Evolutionary conservation across 2,888 invertebrate genomes (phyloP).

Genomic region (Athrips mouffetella): DNA sequence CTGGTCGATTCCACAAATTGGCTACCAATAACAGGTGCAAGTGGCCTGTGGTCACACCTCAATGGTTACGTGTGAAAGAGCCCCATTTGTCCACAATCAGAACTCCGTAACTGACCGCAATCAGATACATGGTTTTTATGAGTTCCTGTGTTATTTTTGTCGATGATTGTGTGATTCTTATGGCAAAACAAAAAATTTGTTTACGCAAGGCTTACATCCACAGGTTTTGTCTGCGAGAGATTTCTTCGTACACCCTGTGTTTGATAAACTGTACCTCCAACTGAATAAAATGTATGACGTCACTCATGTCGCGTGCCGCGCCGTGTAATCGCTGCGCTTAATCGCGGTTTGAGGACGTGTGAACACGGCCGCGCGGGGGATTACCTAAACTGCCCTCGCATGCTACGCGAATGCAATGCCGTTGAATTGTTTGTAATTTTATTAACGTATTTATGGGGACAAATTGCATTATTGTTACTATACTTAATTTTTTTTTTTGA

Average conservation of each 20-base stretch:
- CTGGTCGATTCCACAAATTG: background rate
- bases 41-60: slow-evolving; percentile 17
- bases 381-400: slow-evolving; percentile 12
- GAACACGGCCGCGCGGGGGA: slow-evolving; percentile 35
- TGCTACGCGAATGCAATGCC: too few relatives aligned
- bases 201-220: too few relatives aligned
- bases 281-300: background rate
- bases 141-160: background rate
- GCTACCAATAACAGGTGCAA: slow-evolving; percentile 10
- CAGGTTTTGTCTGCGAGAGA: too few relatives aligned
- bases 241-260: too few relatives aligned
- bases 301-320: slow-evolving; percentile 16
- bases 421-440: too few relatives aligned
- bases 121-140: slow-evolving; percentile 8
- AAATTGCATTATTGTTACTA: too few relatives aligned
- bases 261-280: too few relatives aligned
- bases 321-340: slow-evolving; percentile 37
- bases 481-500: too few relatives aligned
- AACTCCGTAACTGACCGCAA: slow-evolving; percentile 15
- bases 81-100: slow-evolving; percentile 14
- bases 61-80: slow-evolving; percentile 19
- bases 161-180: too few relatives aligned
- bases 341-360: slow-evolving; percentile 50
- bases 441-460: too few relatives aligned
- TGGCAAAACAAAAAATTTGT: too few relatives aligned